Base-by-base conservation (phyloP, 2,888 invertebrate species). In the Amphipyra tragopoginis region DNA sequence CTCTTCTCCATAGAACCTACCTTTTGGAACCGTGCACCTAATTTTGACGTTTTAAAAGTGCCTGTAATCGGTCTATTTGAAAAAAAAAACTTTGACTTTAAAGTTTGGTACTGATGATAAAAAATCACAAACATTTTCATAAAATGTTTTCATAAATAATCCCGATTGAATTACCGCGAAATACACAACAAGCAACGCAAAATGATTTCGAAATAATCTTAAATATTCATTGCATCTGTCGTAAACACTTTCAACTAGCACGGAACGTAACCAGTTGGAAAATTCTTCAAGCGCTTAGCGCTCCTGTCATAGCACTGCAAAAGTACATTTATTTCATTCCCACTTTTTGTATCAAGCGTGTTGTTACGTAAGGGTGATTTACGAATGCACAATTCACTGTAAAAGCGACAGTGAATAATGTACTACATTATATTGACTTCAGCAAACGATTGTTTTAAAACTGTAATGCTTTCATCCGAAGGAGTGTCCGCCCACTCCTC, bases 391-490 rank as follows among this genome's bases (percentile, higher is more conserved):
- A 83, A 80, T 85, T 79, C 81, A 82, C 77, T 77, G 80, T 79
- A 80, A 84, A 84, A 82, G 78, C 75, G 86, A 86, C 86, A 85
- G 75, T 83, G 86, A 86, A 78, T 82, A 84, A 86, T 87, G 80
- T 71, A 80, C 77, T 74, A 77, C 72, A 71, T 77, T 78, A 77
- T 86, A 86, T 84, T 79, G 82, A 82, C 79, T 80, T 67, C 66
- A 72, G 72, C 64, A 74, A 67, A 74, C 57, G 65, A 78, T 76
- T 81, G 72, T 81, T 80, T 79, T 79, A 74, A 76, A 76, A 67
- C 67, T 57, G 61, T 65, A 68, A 66, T 65, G 54, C 48, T 66
- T 65, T 62, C 62, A 55, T 62, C 57, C 10, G 38, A 72, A 50
- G 38, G 7, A 49, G 45, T 51, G 47, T 58, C 67, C 62, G 45